Evolutionary conservation across 2,113 vertebrate species (phyloP).

Genomic region (Prietella phreatophila): DNA sequence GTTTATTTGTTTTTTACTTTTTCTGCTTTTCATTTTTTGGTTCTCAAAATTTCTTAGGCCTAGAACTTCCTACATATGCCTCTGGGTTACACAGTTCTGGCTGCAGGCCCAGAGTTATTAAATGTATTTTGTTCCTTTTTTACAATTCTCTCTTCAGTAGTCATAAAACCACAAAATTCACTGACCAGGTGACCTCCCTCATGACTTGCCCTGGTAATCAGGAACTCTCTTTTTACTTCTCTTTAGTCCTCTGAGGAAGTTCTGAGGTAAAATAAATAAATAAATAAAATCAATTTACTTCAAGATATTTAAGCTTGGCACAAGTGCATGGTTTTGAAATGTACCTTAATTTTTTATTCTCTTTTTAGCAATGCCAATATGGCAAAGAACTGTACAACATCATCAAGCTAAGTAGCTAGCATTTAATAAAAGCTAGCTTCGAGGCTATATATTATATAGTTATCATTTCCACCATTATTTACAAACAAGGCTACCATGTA

Average conservation of each 20-base stretch:
- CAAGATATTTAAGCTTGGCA: background rate
- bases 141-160: constrained; percentile 14
- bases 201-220: constrained; percentile 30
- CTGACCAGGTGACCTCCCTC: constrained; percentile 8
- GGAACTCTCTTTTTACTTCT: background rate
- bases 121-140: background rate
- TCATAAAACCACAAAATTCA: constrained; percentile 23
- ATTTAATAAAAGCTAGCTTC: background rate
- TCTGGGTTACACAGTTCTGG: background rate
- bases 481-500: background rate
- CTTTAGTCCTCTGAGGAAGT: background rate
- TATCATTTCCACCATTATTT: constrained; percentile 15
- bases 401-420: background rate
- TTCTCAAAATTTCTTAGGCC: too few relatives aligned
- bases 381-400: background rate
- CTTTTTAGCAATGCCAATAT: background rate
- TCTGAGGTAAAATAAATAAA: background rate
- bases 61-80: background rate
- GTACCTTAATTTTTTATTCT: background rate
- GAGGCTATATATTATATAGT: background rate
- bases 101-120: constrained; percentile 10
- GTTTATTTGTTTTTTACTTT: too few relatives aligned
- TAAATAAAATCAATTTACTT: background rate
- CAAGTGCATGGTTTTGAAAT: background rate
- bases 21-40: background rate